phyloP scores from a whole-genome alignment of 2,797 vertebrate species.

The Otolemur crassicaudatus region DNA sequence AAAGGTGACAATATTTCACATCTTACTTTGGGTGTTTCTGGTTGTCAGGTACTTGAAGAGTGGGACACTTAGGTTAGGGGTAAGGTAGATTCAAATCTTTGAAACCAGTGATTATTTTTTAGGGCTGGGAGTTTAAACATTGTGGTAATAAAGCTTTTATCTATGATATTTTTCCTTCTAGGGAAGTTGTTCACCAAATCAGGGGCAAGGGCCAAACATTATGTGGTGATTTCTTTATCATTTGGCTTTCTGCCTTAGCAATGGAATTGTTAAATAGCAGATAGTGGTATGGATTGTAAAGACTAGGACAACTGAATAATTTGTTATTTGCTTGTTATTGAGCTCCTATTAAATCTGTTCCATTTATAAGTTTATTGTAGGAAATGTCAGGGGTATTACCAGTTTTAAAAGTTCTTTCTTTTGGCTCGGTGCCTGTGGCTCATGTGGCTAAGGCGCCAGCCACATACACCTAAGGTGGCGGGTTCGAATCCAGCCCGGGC shows the following conservation, averaged over 20 bases:
- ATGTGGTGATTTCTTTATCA: conserved; percentile 55
- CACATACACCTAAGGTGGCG: no score
- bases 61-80: neutral
- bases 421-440: no score
- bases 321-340: neutral
- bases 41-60: conserved; percentile 30
- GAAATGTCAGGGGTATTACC: neutral
- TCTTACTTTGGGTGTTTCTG: neutral
- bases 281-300: neutral
- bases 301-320: neutral
- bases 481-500: no score
- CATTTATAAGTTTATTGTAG: neutral
- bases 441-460: no score
- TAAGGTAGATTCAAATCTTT: neutral
- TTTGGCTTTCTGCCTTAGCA: conserved; percentile 61
- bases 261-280: neutral
- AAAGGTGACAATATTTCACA: neutral
- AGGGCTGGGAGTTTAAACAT: neutral
- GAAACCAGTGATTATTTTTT: neutral
- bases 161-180: conserved; percentile 44
- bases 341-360: neutral
- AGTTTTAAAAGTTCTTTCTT: neutral
- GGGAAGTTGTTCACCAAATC: conserved; percentile 46
- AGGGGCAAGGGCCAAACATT: conserved; percentile 5
- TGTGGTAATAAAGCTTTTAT: conserved; percentile 33